Percentiles rank a stretch among this genome's conserved stretches.
Evolutionary conservation across 2,888 invertebrate genomes (phyloP).

Genomic region (Petrolisthes manimaculis): DNA sequence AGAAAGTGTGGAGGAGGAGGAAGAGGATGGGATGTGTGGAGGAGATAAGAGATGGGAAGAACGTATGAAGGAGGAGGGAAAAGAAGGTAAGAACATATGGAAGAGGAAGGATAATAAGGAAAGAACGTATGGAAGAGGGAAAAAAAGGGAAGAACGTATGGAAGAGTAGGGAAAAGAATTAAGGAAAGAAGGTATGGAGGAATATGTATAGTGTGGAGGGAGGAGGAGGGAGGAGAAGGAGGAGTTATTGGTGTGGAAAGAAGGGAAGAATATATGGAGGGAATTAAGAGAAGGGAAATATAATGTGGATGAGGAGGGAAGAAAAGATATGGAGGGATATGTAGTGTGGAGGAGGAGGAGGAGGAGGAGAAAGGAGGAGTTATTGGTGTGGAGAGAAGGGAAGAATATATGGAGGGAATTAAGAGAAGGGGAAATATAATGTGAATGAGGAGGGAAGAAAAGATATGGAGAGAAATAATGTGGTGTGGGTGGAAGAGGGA

Average conservation of each 20-base stretch:
- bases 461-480: not conserved
- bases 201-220: not conserved
- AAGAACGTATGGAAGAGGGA: not conserved
- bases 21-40: not conserved
- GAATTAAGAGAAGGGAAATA: not conserved
- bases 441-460: constrained; percentile 1
- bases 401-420: no score
- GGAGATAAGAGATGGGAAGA: not conserved
- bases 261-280: not conserved
- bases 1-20: not conserved
- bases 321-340: no score
- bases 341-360: not conserved
- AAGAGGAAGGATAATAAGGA: no score
- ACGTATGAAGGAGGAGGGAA: not conserved
- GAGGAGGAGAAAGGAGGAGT: not conserved
- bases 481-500: no score
- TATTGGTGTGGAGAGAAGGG: not conserved
- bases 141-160: not conserved
- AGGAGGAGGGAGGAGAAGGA: not conserved
- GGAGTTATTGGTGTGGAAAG: not conserved
- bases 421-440: not conserved
- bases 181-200: not conserved
- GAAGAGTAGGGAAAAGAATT: not conserved
- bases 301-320: not conserved
- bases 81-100: not conserved